Percentiles rank a stretch among this genome's conserved stretches.
phyloP scores from a whole-genome alignment of 2,888 invertebrate genomes.

The Tholera decimalis region DNA sequence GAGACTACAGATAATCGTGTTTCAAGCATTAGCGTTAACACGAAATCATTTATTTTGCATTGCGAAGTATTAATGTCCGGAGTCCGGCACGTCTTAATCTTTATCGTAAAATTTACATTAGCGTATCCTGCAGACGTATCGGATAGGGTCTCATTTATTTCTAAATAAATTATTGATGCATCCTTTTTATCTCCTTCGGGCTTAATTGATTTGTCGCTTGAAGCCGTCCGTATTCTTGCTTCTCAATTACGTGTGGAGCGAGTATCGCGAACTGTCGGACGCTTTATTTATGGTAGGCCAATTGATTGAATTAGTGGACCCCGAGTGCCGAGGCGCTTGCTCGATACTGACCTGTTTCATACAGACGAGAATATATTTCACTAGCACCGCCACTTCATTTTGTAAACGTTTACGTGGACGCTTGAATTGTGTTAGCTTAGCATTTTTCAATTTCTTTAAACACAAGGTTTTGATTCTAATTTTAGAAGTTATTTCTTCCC shows the following conservation, averaged over 20 bases:
- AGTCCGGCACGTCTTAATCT: conserved; percentile 61
- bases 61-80: conserved; percentile 57
- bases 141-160: conserved; percentile 74
- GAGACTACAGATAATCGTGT: conserved; percentile 46
- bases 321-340: conserved; percentile 86
- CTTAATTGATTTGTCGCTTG: conserved; percentile 90
- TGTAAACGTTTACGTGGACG: conserved; percentile 68
- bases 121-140: conserved; percentile 71
- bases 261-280: conserved; percentile 85
- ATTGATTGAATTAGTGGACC: conserved; percentile 91
- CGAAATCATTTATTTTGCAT: conserved; percentile 54
- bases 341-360: conserved; percentile 81
- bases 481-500: background rate
- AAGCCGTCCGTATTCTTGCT: conserved; percentile 83
- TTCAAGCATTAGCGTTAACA: conserved; percentile 52
- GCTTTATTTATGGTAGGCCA: conserved; percentile 88
- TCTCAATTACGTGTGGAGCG: conserved; percentile 87
- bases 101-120: conserved; percentile 73
- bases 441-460: conserved; percentile 1
- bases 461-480: background rate
- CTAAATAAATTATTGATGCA: conserved; percentile 82
- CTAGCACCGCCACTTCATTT: conserved; percentile 76
- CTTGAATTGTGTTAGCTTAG: conserved; percentile 51
- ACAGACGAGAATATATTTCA: conserved; percentile 82
- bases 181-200: conserved; percentile 85